phyloP scores from a whole-genome alignment of 1,140 invertebrate genomes.

The Rhagoletis zephyria region DNA sequence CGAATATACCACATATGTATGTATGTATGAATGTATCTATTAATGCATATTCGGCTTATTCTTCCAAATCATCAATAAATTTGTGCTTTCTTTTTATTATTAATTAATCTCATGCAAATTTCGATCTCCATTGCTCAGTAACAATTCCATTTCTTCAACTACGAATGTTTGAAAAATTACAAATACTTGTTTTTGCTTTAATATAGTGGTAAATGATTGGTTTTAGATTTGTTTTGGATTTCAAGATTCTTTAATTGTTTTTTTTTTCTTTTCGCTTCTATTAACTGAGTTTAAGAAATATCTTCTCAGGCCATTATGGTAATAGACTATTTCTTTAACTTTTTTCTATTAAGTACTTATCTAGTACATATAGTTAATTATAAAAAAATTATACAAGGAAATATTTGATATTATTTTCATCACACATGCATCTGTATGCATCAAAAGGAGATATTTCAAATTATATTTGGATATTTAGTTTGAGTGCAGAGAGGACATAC shows the following conservation, averaged over 20 bases:
- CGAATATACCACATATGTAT: background rate
- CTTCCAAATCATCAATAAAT: background rate
- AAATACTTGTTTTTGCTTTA: background rate
- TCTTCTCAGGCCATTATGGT: background rate
- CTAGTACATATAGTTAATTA: background rate
- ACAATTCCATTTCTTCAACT: background rate
- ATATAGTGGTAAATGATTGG: background rate
- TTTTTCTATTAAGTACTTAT: background rate
- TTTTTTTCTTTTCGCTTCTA: background rate
- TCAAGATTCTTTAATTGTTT: too few species aligned
- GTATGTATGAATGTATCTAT: background rate
- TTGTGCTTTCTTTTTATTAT: background rate
- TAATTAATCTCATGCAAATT: too few species aligned
- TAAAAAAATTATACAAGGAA: constrained; percentile 19
- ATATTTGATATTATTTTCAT: constrained; percentile 27
- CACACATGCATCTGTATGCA: background rate
- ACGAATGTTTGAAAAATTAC: background rate
- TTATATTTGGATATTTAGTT: background rate
- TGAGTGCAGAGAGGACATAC: background rate
- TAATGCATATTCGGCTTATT: background rate
- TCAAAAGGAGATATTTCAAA: background rate
- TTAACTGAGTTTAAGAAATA: background rate
- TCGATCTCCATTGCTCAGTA: constrained; percentile 6
- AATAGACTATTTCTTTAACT: background rate
- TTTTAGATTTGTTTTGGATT: background rate